Conservation (phyloP, 2,113 vertebrate genomes). For the Tyto alba region DNA sequence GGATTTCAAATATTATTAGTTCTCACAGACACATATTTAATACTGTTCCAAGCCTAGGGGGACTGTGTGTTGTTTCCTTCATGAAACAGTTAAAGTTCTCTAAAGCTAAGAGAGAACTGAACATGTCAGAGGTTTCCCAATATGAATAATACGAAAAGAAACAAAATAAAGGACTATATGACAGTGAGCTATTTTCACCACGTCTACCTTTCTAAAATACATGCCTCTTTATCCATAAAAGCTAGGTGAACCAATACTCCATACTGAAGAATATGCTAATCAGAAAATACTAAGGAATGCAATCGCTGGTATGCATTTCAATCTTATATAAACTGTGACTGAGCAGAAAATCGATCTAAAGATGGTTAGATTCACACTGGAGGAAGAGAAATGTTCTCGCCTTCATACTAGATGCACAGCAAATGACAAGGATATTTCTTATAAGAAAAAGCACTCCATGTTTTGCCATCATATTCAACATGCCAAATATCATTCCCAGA, state of each 20-base stretch:
- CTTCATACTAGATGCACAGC: neutral
- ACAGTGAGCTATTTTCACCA: neutral
- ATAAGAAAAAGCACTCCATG: neutral
- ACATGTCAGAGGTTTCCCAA: neutral
- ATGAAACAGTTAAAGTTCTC: neutral
- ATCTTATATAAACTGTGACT: neutral
- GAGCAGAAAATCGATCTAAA: neutral
- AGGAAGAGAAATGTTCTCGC: neutral
- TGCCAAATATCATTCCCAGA: neutral
- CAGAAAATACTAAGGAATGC: neutral
- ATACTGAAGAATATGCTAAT: neutral
- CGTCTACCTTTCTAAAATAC: neutral
- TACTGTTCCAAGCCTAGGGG: neutral
- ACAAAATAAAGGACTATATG: neutral
- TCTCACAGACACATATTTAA: neutral
- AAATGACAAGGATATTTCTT: neutral
- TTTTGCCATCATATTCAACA: neutral
- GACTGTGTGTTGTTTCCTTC: neutral
- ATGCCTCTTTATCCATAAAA: neutral
- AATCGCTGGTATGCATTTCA: neutral
- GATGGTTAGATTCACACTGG: neutral
- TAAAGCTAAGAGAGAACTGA: neutral
- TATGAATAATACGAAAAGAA: neutral
- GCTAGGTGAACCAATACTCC: neutral
- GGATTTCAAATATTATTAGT: conserved; percentile 29